Evolutionary conservation across 2,113 vertebrate genomes (phyloP).

Genomic region (Solea solea): DNA sequence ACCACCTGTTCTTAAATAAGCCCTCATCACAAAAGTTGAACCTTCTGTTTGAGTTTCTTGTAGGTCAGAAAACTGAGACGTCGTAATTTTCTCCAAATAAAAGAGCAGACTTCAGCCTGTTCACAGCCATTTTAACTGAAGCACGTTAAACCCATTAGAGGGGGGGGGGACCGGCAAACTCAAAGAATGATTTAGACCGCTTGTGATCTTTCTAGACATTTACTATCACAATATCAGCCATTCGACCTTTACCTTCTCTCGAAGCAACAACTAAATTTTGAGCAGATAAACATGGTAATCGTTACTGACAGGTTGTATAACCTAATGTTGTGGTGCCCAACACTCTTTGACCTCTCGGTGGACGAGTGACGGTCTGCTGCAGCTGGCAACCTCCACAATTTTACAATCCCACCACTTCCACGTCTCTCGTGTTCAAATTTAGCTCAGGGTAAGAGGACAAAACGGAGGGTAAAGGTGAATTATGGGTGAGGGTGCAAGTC

Average conservation of each 20-base stretch:
- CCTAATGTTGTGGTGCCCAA: constrained; percentile 12
- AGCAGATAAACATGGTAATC: constrained; percentile 33
- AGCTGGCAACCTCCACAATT: constrained; percentile 33
- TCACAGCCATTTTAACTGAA: constrained; percentile 31
- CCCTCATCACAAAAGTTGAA: constrained; percentile 15
- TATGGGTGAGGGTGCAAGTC: constrained; percentile 4
- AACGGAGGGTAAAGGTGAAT: constrained; percentile 25
- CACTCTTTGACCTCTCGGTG: constrained; percentile 37
- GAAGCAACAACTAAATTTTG: constrained; percentile 7
- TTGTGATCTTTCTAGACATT: constrained; percentile 40
- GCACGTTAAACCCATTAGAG: constrained; percentile 60
- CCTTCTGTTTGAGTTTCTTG: constrained; percentile 30
- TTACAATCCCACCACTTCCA: constrained; percentile 24
- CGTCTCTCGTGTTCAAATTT: constrained; percentile 11
- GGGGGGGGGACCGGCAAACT: constrained; percentile 25
- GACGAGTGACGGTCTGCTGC: constrained; percentile 50
- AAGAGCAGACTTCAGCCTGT: constrained; percentile 58
- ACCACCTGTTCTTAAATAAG: neutral
- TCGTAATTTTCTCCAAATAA: constrained; percentile 17
- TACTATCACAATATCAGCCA: constrained; percentile 43
- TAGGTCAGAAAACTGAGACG: constrained; percentile 1
- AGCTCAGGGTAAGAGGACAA: constrained; percentile 2
- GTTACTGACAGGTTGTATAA: constrained; percentile 24
- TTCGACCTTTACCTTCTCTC: constrained; percentile 35
- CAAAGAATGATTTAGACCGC: constrained; percentile 23